Base-by-base conservation (phyloP, 1,140 invertebrate species). In the Littorina saxatilis region DNA sequence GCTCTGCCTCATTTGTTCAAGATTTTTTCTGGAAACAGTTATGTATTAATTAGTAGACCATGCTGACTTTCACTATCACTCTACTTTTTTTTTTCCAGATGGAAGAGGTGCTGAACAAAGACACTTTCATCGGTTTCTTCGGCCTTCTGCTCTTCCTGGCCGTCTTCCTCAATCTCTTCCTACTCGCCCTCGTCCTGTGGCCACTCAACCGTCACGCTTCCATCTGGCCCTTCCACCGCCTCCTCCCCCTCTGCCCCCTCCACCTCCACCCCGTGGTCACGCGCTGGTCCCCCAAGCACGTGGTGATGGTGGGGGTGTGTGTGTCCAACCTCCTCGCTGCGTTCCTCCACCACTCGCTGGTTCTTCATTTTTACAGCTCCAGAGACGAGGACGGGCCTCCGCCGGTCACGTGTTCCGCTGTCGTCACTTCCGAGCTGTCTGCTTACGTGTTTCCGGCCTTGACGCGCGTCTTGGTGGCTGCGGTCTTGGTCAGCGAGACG, bases 91-190 rank as follows among this genome's bases (percentile, higher is more conserved):
- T 5, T 17, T 17, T 9, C 17, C 43, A 47, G 43, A 47, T 47
- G 61, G 61, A 63, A 7, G 61, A 63, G 27, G 61, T 63, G n/a
- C 61, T 63, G 5, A 63, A 63, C 61, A 63, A 63, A 32, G 61
- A 63, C 61, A 29, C 17, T 29, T 63, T 63, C 61, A 1, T 63
- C 0, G 61, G 61, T 2, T 32, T 63, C 27, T 1, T 63, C 61
- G 29, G 13, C 29, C 2, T 32, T 32, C 29, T 63, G n/a, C 61
- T 63, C 0, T 11, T 63, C 61, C 23, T 63, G 27, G 61, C 29
- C 61, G n/a, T 63, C 27, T 11, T 63, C 27, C 1, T 63, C 61
- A 63, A 63, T 29, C 61, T 63, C 2, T 3, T 27, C 61, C n/a
- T 63, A n/a, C 61, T 63, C 4, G 27, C 27, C n/a, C n/a, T 32